Evolutionary conservation across 2,113 vertebrate genomes (phyloP).

Genomic region (Coryphaenoides rupestris): DNA sequence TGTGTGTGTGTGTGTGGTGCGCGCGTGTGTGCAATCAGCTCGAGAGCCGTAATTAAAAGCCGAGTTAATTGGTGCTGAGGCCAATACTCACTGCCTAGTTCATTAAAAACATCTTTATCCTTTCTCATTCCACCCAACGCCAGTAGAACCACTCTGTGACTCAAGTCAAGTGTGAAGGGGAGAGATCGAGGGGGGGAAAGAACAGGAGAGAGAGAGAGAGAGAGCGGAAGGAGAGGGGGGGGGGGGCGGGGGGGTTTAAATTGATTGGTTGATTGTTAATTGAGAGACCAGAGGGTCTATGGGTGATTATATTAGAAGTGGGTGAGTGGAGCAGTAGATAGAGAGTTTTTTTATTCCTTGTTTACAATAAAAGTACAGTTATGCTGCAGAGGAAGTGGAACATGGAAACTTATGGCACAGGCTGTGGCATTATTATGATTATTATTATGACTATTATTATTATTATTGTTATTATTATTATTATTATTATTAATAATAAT

Average conservation of each 20-base stretch:
- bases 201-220: conserved; percentile 8
- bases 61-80: conserved; percentile 91
- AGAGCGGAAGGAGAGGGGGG: conserved; percentile 58
- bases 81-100: conserved; percentile 78
- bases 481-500: too few relatives aligned
- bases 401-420: too few relatives aligned
- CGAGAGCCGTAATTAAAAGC: conserved; percentile 92
- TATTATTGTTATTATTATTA: too few relatives aligned
- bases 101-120: conserved; percentile 77
- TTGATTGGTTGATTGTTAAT: conserved; percentile 44
- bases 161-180: conserved; percentile 74
- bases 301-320: conserved; percentile 37
- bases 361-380: too few relatives aligned
- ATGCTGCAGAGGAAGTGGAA: too few relatives aligned
- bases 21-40: conserved; percentile 83
- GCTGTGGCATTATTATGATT: too few relatives aligned
- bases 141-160: conserved; percentile 77
- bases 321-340: conserved; percentile 13
- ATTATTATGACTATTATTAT: too few relatives aligned
- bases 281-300: conserved; percentile 26
- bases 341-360: background rate
- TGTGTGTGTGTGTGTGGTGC: conserved; percentile 64
- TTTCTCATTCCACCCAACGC: conserved; percentile 65
- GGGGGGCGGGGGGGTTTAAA: conserved; percentile 21
- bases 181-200: conserved; percentile 5